Conservation (phyloP, 2,888 invertebrate genomes). For the Brachypterus glaber region DNA sequence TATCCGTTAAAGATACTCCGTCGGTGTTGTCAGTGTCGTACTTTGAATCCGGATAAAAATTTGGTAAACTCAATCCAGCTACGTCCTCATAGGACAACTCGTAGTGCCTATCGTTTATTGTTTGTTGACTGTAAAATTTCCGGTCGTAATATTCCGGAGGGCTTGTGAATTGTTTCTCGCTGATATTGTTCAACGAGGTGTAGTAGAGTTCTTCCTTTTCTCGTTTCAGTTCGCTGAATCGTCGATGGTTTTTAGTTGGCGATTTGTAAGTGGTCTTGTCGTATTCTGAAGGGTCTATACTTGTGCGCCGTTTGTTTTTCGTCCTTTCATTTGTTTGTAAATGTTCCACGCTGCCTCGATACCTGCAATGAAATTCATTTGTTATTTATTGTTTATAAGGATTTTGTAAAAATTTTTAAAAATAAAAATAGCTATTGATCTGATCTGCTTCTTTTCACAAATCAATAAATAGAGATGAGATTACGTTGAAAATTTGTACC, state of each 20-base stretch:
- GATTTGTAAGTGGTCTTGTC: background rate
- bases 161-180: conserved; percentile 8
- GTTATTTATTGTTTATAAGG: too few relatives aligned
- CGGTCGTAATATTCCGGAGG: conserved; percentile 44
- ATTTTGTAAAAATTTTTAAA: too few relatives aligned
- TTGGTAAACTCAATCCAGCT: conserved; percentile 37
- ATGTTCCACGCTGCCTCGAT: conserved; percentile 29
- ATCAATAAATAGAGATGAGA: too few relatives aligned
- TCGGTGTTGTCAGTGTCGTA: conserved; percentile 44
- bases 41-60: conserved; percentile 41
- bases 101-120: conserved; percentile 39
- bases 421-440: too few relatives aligned
- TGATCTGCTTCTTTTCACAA: too few relatives aligned
- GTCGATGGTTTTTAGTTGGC: conserved; percentile 13
- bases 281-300: background rate
- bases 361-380: too few relatives aligned
- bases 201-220: conserved; percentile 17
- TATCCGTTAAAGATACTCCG: conserved; percentile 39
- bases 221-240: conserved; percentile 13
- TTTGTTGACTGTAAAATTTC: conserved; percentile 49
- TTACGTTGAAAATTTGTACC: too few relatives aligned
- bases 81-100: conserved; percentile 30
- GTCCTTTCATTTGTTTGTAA: conserved; percentile 21
- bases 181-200: conserved; percentile 18
- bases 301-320: background rate